Evolutionary conservation across 2,888 invertebrate species (phyloP).

Genomic region (Enchytraeus crypticus): DNA sequence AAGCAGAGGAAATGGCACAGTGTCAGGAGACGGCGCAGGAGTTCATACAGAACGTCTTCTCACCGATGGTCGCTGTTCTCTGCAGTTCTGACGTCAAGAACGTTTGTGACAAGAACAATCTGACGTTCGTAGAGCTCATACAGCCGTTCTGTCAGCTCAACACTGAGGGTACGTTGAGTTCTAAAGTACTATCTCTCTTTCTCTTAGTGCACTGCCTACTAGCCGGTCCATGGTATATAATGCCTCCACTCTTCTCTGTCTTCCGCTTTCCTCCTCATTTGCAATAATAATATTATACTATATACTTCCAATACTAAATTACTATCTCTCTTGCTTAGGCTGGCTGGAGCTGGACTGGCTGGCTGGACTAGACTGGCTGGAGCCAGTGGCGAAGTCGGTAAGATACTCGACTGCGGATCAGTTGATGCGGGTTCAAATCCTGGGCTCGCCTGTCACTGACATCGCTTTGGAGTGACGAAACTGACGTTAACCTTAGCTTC

Average conservation of each 20-base stretch:
- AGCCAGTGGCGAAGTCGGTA: too few relatives aligned
- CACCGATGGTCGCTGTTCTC: conserved; percentile 76
- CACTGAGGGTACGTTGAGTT: conserved; percentile 54
- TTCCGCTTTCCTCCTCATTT: too few relatives aligned
- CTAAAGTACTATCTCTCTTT: too few relatives aligned
- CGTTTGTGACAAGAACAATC: conserved; percentile 78
- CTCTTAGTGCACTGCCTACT: too few relatives aligned
- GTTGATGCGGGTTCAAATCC: too few relatives aligned
- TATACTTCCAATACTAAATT: background rate
- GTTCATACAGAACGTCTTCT: conserved; percentile 80
- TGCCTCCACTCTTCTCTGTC: too few relatives aligned
- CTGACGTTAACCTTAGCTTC: too few relatives aligned
- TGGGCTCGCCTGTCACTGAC: too few relatives aligned
- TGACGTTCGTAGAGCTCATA: conserved; percentile 77
- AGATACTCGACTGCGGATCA: too few relatives aligned
- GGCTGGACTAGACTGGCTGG: too few relatives aligned
- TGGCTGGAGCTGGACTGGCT: background rate
- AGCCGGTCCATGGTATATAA: too few relatives aligned
- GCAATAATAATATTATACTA: background rate
- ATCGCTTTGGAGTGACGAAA: too few relatives aligned
- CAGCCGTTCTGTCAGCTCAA: conserved; percentile 76
- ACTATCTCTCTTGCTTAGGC: background rate
- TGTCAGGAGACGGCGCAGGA: conserved; percentile 55
- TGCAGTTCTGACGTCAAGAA: conserved; percentile 73
- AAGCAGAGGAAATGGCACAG: conserved; percentile 46